Percentiles rank a stretch among this genome's conserved stretches.
These are phyloP conservation scores for Acanthochromis polyacanthus DNA, from an alignment of 2,113 vertebrate genomes.

Conservation along the genomic window DNA sequence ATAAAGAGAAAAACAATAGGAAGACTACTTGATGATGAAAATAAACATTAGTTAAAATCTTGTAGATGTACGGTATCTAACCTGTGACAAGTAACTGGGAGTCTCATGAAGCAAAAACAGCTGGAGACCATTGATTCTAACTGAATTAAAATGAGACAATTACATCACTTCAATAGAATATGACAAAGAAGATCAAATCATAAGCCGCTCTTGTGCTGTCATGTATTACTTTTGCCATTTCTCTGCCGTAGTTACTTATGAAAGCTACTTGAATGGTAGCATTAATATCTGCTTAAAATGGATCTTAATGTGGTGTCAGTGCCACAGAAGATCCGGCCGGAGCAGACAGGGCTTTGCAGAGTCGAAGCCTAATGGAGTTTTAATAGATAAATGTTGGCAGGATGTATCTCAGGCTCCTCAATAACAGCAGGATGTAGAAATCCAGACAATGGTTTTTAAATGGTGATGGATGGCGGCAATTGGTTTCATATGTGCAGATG, in stretches of 20 bases:
- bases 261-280: conserved; percentile 8
- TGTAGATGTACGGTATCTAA: too few species aligned
- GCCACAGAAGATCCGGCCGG: conserved; percentile 47
- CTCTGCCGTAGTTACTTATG: conserved; percentile 4
- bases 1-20: too few species aligned
- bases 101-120: too few species aligned
- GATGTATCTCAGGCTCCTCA: conserved; percentile 61
- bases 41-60: too few species aligned
- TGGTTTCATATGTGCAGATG: conserved; percentile 52
- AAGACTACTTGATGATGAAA: too few species aligned
- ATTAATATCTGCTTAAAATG: conserved; percentile 48
- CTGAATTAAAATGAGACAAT: neutral
- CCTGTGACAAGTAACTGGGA: too few species aligned
- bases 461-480: conserved; percentile 69
- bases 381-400: conserved; percentile 78
- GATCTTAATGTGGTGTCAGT: conserved; percentile 49
- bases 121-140: too few species aligned
- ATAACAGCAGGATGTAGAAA: conserved; percentile 74
- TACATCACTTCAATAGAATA: neutral
- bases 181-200: neutral
- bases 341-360: conserved; percentile 28
- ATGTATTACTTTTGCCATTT: neutral
- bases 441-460: conserved; percentile 72
- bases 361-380: conserved; percentile 69
- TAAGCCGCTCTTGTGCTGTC: neutral